phyloP scores from a whole-genome alignment of 2,113 vertebrate species.

The Brachyhypopomus gauderio region DNA sequence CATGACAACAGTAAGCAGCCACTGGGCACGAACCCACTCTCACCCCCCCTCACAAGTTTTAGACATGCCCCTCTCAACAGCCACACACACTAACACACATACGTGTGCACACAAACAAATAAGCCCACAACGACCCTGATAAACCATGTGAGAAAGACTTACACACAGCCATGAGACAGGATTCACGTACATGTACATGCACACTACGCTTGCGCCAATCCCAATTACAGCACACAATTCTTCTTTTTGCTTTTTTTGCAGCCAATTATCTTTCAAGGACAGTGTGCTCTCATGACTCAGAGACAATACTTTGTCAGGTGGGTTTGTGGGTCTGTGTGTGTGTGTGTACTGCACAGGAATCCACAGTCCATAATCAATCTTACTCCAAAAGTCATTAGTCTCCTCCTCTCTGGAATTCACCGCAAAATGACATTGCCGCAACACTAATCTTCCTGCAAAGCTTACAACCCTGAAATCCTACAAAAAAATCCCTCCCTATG shows the following conservation, averaged over 20 bases:
- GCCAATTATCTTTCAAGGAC: conserved; percentile 40
- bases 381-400: conserved; percentile 39
- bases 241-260: conserved; percentile 14
- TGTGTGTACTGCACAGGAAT: background rate
- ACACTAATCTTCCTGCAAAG: background rate
- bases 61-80: no score
- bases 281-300: background rate
- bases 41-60: no score
- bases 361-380: conserved; percentile 42
- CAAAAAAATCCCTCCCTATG: no score
- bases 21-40: no score
- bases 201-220: background rate
- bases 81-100: no score
- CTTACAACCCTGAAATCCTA: background rate
- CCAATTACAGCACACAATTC: no score
- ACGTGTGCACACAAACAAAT: no score
- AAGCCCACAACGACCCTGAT: no score
- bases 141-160: no score
- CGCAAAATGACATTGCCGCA: background rate
- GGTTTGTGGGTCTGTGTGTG: background rate
- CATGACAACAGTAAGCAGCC: no score
- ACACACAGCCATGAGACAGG: no score
- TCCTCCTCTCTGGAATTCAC: conserved; percentile 14
- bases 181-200: background rate
- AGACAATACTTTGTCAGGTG: background rate